A percentile compares a stretch with the other conserved stretches of the same genome.
Conservation (phyloP, 2,797 vertebrate genomes). For the Micropoecilia bifurca region DNA sequence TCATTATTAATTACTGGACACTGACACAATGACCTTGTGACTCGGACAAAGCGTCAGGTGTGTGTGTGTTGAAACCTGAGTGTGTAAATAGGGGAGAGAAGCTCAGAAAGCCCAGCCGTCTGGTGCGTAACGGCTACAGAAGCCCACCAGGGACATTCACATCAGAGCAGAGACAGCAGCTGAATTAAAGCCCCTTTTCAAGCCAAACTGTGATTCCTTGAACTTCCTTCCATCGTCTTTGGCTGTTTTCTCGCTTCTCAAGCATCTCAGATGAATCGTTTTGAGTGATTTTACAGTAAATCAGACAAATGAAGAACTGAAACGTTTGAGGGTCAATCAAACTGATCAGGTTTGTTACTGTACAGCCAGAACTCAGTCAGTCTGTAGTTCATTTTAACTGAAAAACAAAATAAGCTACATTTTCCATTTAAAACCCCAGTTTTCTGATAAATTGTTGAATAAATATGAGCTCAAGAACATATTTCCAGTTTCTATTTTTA, state of each 20-base stretch:
- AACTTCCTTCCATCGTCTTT: not conserved
- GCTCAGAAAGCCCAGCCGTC: not conserved
- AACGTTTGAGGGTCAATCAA: not conserved
- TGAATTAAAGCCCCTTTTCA: slow-evolving; percentile 2
- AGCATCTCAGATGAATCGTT: not conserved
- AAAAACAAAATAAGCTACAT: too few relatives aligned
- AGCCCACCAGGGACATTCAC: slow-evolving; percentile 17
- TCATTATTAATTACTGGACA: slow-evolving; percentile 33
- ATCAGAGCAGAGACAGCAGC: not conserved
- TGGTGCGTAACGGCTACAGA: slow-evolving; percentile 20
- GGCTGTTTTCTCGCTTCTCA: not conserved
- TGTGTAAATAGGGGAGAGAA: slow-evolving; percentile 8
- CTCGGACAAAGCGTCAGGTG: not conserved
- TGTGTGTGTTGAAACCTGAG: slow-evolving; percentile 1
- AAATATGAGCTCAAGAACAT: too few relatives aligned
- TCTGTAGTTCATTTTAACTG: too few relatives aligned
- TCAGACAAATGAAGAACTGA: not conserved
- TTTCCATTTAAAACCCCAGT: too few relatives aligned
- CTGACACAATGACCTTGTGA: slow-evolving; percentile 21
- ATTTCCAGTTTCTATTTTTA: too few relatives aligned
- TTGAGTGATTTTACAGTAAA: not conserved
- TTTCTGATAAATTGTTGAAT: too few relatives aligned
- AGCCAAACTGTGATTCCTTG: not conserved
- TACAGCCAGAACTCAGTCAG: not conserved
- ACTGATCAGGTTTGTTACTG: not conserved